Evolutionary conservation across 2,888 invertebrate species (phyloP).

Genomic region (Sinhomidia bicolor): DNA sequence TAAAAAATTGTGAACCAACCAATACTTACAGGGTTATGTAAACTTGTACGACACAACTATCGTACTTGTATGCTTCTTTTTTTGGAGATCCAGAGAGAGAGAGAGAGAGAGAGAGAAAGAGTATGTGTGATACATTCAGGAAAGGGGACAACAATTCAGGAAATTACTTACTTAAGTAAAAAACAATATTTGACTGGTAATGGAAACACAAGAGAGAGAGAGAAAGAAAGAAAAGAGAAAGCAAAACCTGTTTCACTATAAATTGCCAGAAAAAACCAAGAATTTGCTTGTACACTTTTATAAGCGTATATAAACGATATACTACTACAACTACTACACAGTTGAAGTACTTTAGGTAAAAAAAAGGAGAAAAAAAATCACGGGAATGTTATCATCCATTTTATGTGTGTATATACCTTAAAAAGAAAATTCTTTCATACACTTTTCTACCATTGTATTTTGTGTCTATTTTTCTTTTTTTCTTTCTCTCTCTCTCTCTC

Average conservation of each 20-base stretch:
- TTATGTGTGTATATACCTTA: conserved; percentile 48
- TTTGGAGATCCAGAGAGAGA: too few relatives aligned
- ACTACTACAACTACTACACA: too few relatives aligned
- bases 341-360: conserved; percentile 52
- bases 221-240: not conserved
- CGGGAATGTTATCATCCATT: conserved; percentile 66
- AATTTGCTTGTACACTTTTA: not conserved
- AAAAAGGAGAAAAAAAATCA: conserved; percentile 49
- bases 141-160: conserved; percentile 73
- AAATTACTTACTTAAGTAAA: conserved; percentile 74
- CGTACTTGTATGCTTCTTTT: conserved; percentile 13
- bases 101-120: too few relatives aligned
- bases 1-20: not conserved
- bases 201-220: conserved; percentile 32
- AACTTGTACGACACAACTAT: conserved; percentile 30
- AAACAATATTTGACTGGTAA: conserved; percentile 72
- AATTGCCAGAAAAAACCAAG: not conserved
- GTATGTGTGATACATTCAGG: conserved; percentile 60
- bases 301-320: conserved; percentile 33
- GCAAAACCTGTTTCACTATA: conserved; percentile 2
- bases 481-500: too few relatives aligned
- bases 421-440: conserved; percentile 61
- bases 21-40: not conserved
- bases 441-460: conserved; percentile 27
- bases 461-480: conserved; percentile 61